A percentile compares a stretch with the other conserved stretches of the same genome.
phyloP scores from a whole-genome alignment of 1,140 invertebrate species.

The Eumeta japonica region DNA sequence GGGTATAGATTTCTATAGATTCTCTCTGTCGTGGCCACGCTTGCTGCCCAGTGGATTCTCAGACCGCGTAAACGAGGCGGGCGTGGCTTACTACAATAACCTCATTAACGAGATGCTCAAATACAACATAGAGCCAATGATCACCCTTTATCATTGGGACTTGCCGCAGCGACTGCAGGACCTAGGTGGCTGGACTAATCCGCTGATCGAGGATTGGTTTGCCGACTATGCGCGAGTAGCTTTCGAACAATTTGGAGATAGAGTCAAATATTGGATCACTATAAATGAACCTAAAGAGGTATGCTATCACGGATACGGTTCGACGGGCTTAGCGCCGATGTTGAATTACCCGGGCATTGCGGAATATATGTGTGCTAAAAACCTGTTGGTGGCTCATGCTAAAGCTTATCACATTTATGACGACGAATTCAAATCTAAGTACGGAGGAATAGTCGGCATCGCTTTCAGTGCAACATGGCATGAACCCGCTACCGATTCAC shows the following conservation, averaged over 20 bases:
- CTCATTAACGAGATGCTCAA: constrained; percentile 59
- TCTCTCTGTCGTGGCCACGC: constrained; percentile 66
- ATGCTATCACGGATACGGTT: constrained; percentile 28
- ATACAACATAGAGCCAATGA: constrained; percentile 56
- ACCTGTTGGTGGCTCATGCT: constrained; percentile 41
- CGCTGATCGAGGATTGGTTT: constrained; percentile 40
- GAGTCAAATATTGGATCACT: constrained; percentile 45
- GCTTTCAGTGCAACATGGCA: constrained; percentile 58
- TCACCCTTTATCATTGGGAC: constrained; percentile 54
- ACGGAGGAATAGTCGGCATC: constrained; percentile 61
- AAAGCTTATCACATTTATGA: constrained; percentile 45
- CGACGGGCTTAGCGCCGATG: constrained; percentile 30
- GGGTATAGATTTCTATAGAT: constrained; percentile 61
- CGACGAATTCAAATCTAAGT: constrained; percentile 25
- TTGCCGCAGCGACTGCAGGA: constrained; percentile 35
- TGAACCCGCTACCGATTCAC: constrained; percentile 43
- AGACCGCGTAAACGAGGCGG: constrained; percentile 57
- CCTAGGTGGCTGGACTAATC: constrained; percentile 32
- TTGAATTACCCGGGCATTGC: constrained; percentile 36
- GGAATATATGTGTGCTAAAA: constrained; percentile 54
- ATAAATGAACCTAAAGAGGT: constrained; percentile 24
- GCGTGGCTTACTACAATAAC: constrained; percentile 61
- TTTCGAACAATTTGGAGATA: constrained; percentile 39
- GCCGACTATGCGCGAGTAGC: constrained; percentile 37
- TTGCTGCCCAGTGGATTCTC: constrained; percentile 60